A percentile compares a stretch with the other conserved stretches of the same genome.
These are phyloP conservation scores for Parnassius orleans DNA, from an alignment of 2,888 invertebrate genomes.

Conservation along the genomic window DNA sequence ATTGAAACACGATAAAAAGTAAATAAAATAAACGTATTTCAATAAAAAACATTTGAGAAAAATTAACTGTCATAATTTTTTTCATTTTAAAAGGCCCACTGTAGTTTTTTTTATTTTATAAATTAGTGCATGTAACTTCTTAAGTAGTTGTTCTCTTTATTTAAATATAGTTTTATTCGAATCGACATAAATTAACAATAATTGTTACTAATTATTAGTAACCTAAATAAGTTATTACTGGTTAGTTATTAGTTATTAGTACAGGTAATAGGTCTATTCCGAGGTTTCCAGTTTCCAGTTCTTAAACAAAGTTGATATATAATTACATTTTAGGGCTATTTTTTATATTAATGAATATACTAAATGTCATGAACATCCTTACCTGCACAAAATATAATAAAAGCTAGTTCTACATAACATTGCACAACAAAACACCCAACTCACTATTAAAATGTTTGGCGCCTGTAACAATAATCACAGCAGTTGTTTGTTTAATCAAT, in stretches of 20 bases:
- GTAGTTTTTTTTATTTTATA: too few relatives aligned
- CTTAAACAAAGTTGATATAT: too few relatives aligned
- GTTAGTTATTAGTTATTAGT: too few relatives aligned
- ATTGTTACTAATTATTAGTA: not conserved
- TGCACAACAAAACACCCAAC: not conserved
- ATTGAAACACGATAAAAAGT: not conserved
- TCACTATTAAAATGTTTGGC: constrained; percentile 26
- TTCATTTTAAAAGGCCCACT: too few relatives aligned
- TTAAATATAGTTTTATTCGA: too few relatives aligned
- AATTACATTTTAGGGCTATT: too few relatives aligned
- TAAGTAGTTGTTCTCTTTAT: too few relatives aligned
- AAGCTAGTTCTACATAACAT: not conserved
- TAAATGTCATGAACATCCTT: not conserved
- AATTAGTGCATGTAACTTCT: too few relatives aligned
- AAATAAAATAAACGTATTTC: not conserved
- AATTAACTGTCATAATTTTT: not conserved
- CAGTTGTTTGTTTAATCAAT: constrained; percentile 37
- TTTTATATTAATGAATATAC: not conserved
- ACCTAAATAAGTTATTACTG: not conserved
- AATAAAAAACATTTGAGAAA: not conserved
- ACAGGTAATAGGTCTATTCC: too few relatives aligned
- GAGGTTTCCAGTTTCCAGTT: too few relatives aligned
- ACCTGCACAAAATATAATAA: constrained; percentile 4
- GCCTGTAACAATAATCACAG: constrained; percentile 33
- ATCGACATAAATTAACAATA: not conserved